Evolutionary conservation across 2,797 vertebrate species (phyloP).

Genomic region (Megalops cyprinoides): DNA sequence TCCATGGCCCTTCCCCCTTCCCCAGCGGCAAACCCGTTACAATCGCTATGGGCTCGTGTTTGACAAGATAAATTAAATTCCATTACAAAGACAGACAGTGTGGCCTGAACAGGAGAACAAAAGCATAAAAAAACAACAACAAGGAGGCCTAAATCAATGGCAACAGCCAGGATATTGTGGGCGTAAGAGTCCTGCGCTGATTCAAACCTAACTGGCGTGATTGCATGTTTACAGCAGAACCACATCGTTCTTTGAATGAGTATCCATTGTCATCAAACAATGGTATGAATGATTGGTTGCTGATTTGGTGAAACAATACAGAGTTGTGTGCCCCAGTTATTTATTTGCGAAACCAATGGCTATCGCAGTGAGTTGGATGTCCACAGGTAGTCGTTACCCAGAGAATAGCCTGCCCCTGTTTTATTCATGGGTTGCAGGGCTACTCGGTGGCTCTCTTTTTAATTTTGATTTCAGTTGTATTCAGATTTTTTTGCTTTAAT

Average conservation of each 20-base stretch:
- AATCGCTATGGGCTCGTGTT: not conserved
- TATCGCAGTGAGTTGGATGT: not conserved
- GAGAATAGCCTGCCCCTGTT: not conserved
- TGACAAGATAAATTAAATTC: slow-evolving; percentile 2
- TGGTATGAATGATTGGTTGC: not conserved
- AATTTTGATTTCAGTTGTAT: not conserved
- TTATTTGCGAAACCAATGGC: not conserved
- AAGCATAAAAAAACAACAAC: not conserved
- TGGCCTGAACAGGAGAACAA: not conserved
- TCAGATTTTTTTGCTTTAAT: too few relatives aligned
- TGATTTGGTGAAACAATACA: not conserved
- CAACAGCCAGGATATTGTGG: not conserved
- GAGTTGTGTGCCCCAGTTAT: not conserved
- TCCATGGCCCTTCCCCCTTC: not conserved
- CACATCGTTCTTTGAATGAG: not conserved
- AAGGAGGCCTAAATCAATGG: not conserved
- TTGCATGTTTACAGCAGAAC: not conserved
- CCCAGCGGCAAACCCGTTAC: not conserved
- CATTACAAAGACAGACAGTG: not conserved
- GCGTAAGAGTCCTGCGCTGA: not conserved
- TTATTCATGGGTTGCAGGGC: too few relatives aligned
- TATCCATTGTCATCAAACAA: not conserved
- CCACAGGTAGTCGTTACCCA: not conserved
- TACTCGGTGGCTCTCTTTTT: not conserved
- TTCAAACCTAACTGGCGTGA: not conserved